Evolutionary conservation across 1,140 invertebrate species (phyloP).

Genomic region (Bradysia coprophila): DNA sequence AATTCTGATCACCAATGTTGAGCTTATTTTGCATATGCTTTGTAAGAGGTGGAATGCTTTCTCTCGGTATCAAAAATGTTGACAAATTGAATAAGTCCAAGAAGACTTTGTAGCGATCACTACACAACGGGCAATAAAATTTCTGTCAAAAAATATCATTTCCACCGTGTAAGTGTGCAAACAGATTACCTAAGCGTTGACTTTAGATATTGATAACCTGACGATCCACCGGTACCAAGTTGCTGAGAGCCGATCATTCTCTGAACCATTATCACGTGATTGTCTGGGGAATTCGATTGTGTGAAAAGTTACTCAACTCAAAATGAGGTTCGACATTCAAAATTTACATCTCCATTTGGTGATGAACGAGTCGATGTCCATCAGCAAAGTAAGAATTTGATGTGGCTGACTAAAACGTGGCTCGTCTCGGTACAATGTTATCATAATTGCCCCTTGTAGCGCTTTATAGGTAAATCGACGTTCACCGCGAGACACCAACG

Average conservation of each 20-base stretch:
- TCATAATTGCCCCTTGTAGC: constrained; percentile 91
- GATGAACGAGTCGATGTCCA: constrained; percentile 95
- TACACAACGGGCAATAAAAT: constrained; percentile 26
- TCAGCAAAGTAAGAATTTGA: constrained; percentile 80
- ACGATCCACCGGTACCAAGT: constrained; percentile 91
- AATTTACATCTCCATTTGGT: constrained; percentile 99
- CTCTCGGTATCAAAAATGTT: constrained; percentile 83
- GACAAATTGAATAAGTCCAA: constrained; percentile 95
- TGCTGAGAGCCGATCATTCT: constrained; percentile 96
- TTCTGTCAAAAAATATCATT: not conserved
- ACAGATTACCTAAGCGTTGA: constrained; percentile 78
- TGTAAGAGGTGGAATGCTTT: constrained; percentile 72
- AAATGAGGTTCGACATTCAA: not conserved
- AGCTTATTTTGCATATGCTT: not conserved
- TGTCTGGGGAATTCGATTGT: constrained; percentile 49
- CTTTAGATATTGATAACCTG: constrained; percentile 93
- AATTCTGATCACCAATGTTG: too few relatives aligned
- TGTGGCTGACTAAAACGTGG: constrained; percentile 93
- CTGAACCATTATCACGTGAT: constrained; percentile 97
- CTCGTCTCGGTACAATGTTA: constrained; percentile 90
- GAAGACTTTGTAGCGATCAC: constrained; percentile 97
- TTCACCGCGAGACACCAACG: constrained; percentile 64
- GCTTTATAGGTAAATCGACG: constrained; percentile 78
- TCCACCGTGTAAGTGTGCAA: not conserved
- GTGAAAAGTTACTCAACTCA: not conserved